These are phyloP conservation scores for Lingula anatina DNA, from an alignment of 2,888 invertebrate species.

Conservation along the genomic window DNA sequence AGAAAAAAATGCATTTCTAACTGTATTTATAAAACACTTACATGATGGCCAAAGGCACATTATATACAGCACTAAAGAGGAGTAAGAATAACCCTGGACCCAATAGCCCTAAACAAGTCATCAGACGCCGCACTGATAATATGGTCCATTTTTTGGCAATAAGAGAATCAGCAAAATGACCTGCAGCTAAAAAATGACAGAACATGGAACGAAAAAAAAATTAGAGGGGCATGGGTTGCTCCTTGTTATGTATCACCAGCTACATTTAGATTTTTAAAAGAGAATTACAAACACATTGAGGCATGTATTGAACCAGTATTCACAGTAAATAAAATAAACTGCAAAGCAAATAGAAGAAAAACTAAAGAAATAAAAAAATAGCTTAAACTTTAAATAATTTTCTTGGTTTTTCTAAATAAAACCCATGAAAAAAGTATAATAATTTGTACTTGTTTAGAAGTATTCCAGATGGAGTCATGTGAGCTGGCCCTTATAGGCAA, in stretches of 20 bases:
- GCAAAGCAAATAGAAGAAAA: no score
- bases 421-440: no score
- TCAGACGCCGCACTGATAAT: slow-evolving; percentile 65
- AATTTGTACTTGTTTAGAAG: no score
- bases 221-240: slow-evolving; percentile 7
- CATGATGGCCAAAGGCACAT: slow-evolving; percentile 65
- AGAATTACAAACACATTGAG: neutral
- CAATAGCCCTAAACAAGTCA: slow-evolving; percentile 68
- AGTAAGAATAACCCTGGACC: slow-evolving; percentile 69
- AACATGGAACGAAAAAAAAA: neutral
- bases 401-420: no score
- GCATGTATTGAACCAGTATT: neutral
- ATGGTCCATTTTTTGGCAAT: slow-evolving; percentile 61
- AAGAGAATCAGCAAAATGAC: slow-evolving; percentile 68
- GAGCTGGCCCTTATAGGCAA: no score
- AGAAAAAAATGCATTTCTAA: slow-evolving; percentile 70
- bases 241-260: slow-evolving; percentile 1
- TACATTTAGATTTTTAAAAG: neutral
- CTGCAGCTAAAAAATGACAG: slow-evolving; percentile 57
- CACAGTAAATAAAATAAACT: neutral
- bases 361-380: no score
- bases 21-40: slow-evolving; percentile 55
- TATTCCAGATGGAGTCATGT: no score
- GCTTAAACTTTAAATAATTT: no score
- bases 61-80: slow-evolving; percentile 67